These are phyloP conservation scores for Samia ricini DNA, from an alignment of 1,140 invertebrate genomes.

Conservation along the genomic window DNA sequence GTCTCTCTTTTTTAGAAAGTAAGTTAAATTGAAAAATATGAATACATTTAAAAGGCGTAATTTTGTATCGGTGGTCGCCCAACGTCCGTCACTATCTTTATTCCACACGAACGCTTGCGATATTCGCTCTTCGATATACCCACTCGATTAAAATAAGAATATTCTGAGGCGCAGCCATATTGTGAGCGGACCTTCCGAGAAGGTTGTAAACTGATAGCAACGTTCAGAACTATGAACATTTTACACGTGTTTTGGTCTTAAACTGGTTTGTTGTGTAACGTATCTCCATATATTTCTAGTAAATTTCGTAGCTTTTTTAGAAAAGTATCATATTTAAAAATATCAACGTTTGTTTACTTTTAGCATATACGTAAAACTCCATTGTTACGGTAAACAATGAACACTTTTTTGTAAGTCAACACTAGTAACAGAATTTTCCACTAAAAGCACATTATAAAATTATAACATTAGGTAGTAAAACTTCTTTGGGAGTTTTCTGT, in stretches of 20 bases:
- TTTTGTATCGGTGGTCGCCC: slow-evolving; percentile 43
- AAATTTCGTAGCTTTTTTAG: too few relatives aligned
- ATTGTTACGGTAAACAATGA: too few relatives aligned
- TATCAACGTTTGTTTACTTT: too few relatives aligned
- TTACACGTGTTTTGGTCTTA: slow-evolving; percentile 29
- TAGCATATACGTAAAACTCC: too few relatives aligned
- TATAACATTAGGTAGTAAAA: too few relatives aligned
- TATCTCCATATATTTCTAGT: not conserved
- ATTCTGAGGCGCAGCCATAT: slow-evolving; percentile 55
- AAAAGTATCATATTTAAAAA: too few relatives aligned
- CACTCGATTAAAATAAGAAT: slow-evolving; percentile 73
- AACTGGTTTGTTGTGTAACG: not conserved
- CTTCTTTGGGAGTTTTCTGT: not conserved
- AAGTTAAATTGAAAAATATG: slow-evolving; percentile 60
- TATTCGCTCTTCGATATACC: slow-evolving; percentile 58
- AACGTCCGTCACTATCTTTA: slow-evolving; percentile 67
- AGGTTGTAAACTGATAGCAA: slow-evolving; percentile 37
- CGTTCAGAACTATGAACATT: slow-evolving; percentile 27
- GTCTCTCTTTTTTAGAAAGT: not conserved
- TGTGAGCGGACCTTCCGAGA: slow-evolving; percentile 48
- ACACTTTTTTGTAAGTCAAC: too few relatives aligned
- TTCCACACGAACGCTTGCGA: slow-evolving; percentile 65
- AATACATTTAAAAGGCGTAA: slow-evolving; percentile 49
- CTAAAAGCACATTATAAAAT: too few relatives aligned
- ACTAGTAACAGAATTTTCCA: too few relatives aligned